Evolutionary conservation across 2,888 invertebrate species (phyloP), one percentile per base, ranked within the genome.

Genomic region (Sesia bembeciformis): DNA sequence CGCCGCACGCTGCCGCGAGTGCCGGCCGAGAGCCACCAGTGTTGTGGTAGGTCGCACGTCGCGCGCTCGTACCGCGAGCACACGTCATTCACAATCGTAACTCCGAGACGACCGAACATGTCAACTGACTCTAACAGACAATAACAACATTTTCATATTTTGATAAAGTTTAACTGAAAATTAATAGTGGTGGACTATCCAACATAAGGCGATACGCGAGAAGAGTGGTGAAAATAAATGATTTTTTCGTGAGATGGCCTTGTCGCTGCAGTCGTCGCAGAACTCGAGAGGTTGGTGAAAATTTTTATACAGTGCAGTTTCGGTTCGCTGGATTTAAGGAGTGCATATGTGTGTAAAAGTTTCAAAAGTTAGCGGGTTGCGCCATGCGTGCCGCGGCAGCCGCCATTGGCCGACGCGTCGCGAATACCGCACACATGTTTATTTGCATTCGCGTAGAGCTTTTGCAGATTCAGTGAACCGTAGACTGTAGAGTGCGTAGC

Each of bases 11-110:
- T 65, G 65, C 66, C 67, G 67, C 67, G 65, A 68, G 23, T 66
- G 66, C 73, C 68, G 71, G 75, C 69, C 66, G 73, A 76, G 74
- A 74, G 5, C 70, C 72, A 82, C 78, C 85, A 86, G 92, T 92
- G 90, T 92, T 92, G 92, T 91, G 91, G 91, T 91, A 92, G 92
- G 92, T 92, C 91, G 88, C 83, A 74, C 70, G 64, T 74, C 74
- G 79, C 66, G 76, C 76, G 80, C 78, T 71, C 79, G 83, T 74
- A 72, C 68, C 70, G 76, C 74, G 71, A 72, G 67, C 65, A 56
- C 60, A 54, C 63, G 63, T 71, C 81, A 84, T 74, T 81, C 78
- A 70, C 75, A 62, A 72, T 75, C 82, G 78, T 74, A 81, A 81
- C 78, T 70, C 72, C 78, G 78, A 68, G 73, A 67, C 75, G 77